Percentiles rank a stretch among this genome's conserved stretches.
Evolutionary conservation across 2,888 invertebrate species (phyloP).

Genomic region (Falcaria lacertinaria): DNA sequence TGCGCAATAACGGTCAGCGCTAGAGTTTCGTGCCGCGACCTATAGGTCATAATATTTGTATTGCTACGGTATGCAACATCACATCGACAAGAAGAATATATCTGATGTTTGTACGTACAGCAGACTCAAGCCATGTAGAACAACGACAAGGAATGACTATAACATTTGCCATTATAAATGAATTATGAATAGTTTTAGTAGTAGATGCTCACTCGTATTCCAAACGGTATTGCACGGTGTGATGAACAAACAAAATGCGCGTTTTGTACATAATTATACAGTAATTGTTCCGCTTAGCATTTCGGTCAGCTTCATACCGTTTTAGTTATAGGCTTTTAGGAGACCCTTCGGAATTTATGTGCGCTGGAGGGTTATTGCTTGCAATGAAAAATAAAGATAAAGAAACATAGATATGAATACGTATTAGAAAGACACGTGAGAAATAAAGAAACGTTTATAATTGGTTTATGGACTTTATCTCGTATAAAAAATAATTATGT

Average conservation of each 20-base stretch:
- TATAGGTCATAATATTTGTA: no score
- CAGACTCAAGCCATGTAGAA: no score
- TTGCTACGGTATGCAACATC: no score
- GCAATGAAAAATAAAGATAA: not conserved
- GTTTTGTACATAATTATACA: conserved; percentile 2
- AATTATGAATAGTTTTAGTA: not conserved
- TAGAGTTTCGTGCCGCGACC: no score
- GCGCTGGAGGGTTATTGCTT: not conserved
- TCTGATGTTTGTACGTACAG: no score
- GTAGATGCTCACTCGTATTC: not conserved
- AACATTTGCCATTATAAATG: conserved; percentile 1
- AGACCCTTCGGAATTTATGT: not conserved
- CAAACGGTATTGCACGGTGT: conserved; percentile 2
- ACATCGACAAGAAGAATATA: no score
- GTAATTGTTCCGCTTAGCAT: not conserved
- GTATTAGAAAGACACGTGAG: no score
- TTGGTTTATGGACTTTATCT: no score
- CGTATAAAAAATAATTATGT: no score
- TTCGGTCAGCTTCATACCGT: not conserved
- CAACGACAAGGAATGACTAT: not conserved
- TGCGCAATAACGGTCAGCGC: no score
- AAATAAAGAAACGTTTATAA: no score
- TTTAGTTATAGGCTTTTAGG: not conserved
- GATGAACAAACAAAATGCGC: conserved; percentile 1
- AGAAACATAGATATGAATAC: no score